Evolutionary conservation across 2,113 vertebrate species (phyloP).

Genomic region (Serinus canaria): DNA sequence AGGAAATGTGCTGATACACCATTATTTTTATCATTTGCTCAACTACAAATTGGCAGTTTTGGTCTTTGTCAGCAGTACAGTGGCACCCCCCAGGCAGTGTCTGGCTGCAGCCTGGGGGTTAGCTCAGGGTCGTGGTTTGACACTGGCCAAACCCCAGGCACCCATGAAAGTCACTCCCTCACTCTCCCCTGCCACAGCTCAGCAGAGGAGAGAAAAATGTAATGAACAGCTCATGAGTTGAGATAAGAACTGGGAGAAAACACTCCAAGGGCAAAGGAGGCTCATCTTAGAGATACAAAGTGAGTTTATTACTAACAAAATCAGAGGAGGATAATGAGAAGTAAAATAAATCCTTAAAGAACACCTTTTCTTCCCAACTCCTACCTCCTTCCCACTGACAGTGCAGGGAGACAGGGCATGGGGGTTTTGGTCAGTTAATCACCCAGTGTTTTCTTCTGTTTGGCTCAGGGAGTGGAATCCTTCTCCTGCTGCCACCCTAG

Average conservation of each 20-base stretch:
- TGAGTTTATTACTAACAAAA: background rate
- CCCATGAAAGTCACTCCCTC: fast-evolving
- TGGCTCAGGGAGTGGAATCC: background rate
- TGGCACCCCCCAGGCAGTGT: background rate
- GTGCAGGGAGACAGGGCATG: background rate
- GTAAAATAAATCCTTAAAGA: background rate
- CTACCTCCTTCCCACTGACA: background rate
- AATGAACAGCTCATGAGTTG: background rate
- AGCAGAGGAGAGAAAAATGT: background rate
- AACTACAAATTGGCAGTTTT: background rate
- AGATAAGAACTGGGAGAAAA: background rate
- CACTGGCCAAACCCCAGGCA: background rate
- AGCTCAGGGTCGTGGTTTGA: background rate
- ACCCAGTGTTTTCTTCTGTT: background rate
- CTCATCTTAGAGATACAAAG: background rate
- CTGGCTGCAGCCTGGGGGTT: background rate
- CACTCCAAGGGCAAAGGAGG: background rate
- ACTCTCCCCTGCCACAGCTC: background rate
- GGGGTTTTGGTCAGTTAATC: background rate
- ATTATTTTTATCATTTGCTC: background rate
- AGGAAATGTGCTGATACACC: background rate
- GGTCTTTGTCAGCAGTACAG: background rate
- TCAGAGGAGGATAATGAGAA: background rate
- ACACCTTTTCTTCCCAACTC: background rate
- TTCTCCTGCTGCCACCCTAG: fast-evolving